Evolutionary conservation across 2,113 vertebrate genomes (phyloP), one percentile per base, ranked within the genome.

Genomic region (Dicaeum eximium): DNA sequence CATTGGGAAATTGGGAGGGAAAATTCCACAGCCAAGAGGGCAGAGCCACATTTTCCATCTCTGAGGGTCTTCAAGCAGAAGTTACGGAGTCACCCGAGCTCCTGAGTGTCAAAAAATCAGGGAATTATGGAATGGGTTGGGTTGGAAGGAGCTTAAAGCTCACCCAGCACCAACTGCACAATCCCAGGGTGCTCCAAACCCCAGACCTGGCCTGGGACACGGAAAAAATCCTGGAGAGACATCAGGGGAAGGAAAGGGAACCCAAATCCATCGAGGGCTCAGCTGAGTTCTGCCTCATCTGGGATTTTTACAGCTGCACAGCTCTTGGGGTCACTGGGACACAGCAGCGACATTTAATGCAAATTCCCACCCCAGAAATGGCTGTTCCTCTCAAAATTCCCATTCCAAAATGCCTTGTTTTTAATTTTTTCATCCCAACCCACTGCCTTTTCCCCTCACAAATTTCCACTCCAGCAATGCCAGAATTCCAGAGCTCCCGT

Each of bases 201-300:
- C 37, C 38, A 22, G 44, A 53, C 5, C 38, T 3, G 7, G 15
- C 31, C 15, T 35, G 51, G 33, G 40, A 25, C 4, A 25, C 7
- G 7, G 14, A 4, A 20, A 37, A 44, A 48, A 18, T 6, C 15
- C 48, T 5, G 31, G 20, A 4, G 12, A 33, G 14, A 4, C 21
- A 3, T 8, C 50, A 21, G 7, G 27, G 3, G 8, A 27, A 11
- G 42, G 42, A 44, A 44, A 44, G 18, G 7, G 16, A 4, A 2
- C 71, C 61, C 6, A 24, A 54, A 37, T 0, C 10, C 40, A 7
- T 3, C 9, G 38, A 2, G 2, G 1, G 33, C 45, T 50, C 6
- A 20, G 13, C 22, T 7, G 11, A 13, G 28, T 15, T 27, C 33
- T 8, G 18, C 45, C 38, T 13, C n/a, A 30, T 7, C 42, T 16